Evolutionary conservation across 2,888 invertebrate genomes (phyloP).

Genomic region (Scaptomyza cyrtandrae): DNA sequence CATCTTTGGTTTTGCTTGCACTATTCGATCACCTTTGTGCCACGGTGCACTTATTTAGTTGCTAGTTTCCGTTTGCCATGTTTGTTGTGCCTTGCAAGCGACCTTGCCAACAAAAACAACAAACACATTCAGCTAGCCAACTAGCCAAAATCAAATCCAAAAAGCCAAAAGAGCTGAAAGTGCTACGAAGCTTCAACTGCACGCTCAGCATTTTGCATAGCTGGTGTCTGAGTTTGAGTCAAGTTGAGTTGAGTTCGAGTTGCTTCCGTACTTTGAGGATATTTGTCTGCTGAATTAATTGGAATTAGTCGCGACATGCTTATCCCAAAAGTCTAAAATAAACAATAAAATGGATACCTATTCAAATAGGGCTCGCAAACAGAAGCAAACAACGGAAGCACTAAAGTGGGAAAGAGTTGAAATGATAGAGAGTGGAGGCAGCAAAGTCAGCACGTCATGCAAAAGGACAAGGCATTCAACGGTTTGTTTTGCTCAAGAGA

Average conservation of each 20-base stretch:
- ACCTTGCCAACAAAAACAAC: slow-evolving; percentile 73
- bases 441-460: slow-evolving; percentile 60
- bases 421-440: slow-evolving; percentile 9
- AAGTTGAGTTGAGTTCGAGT: slow-evolving; percentile 45
- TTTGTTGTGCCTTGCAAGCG: slow-evolving; percentile 61
- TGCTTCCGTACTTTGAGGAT: slow-evolving; percentile 74
- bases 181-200: slow-evolving; percentile 48
- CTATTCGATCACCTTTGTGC: background rate
- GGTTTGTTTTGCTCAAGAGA: background rate
- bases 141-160: slow-evolving; percentile 67
- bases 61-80: slow-evolving; percentile 42
- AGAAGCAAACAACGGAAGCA: slow-evolving; percentile 41
- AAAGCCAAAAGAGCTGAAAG: slow-evolving; percentile 36
- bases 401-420: slow-evolving; percentile 1
- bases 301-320: slow-evolving; percentile 82
- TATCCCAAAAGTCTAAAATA: slow-evolving; percentile 80
- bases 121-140: slow-evolving; percentile 44
- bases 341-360: slow-evolving; percentile 80
- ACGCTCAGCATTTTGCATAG: slow-evolving; percentile 66
- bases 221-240: slow-evolving; percentile 30
- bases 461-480: slow-evolving; percentile 43
- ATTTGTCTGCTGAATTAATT: slow-evolving; percentile 81
- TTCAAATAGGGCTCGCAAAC: slow-evolving; percentile 70
- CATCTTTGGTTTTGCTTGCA: background rate
- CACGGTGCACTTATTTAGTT: slow-evolving; percentile 43